Percentiles rank a stretch among this genome's conserved stretches.
Evolutionary conservation across 2,888 invertebrate genomes (phyloP).

Genomic region (Eristalis intricaria): DNA sequence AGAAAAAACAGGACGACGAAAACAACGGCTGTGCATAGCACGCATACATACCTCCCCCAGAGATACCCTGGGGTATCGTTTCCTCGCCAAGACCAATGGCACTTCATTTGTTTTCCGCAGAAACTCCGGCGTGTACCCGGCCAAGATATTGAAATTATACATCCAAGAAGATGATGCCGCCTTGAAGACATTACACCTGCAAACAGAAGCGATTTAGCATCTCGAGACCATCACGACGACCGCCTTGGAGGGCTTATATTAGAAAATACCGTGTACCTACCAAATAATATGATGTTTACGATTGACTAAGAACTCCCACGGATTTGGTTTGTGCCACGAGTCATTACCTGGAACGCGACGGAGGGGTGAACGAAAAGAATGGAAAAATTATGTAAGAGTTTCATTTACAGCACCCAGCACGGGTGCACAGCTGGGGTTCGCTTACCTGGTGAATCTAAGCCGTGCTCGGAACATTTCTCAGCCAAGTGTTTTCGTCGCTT

Average conservation of each 20-base stretch:
- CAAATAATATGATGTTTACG: constrained; percentile 90
- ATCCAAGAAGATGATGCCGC: constrained; percentile 96
- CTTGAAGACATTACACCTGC: constrained; percentile 90
- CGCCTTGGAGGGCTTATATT: constrained; percentile 11
- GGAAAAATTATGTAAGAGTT: neutral
- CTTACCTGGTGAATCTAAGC: constrained; percentile 79
- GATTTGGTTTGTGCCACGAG: constrained; percentile 85
- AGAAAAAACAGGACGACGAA: neutral
- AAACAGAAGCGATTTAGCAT: constrained; percentile 62
- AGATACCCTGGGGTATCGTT: constrained; percentile 89
- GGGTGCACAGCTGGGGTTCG: neutral
- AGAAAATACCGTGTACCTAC: constrained; percentile 80
- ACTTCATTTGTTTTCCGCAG: constrained; percentile 90
- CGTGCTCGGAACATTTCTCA: constrained; percentile 80
- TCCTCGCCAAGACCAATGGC: constrained; percentile 89
- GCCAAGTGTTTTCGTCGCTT: constrained; percentile 78
- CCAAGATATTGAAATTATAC: constrained; percentile 94
- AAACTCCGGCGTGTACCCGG: constrained; percentile 90
- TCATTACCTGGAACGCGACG: constrained; percentile 78
- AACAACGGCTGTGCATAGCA: neutral
- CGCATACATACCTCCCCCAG: constrained; percentile 83
- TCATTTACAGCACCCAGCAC: neutral
- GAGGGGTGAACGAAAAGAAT: constrained; percentile 5
- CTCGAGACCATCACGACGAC: constrained; percentile 8
- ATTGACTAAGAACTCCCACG: constrained; percentile 93